Percentiles rank a stretch among this genome's conserved stretches.
These are phyloP conservation scores for Pardosa pseudoannulata DNA, from an alignment of 2,888 invertebrate genomes.

Conservation along the genomic window DNA sequence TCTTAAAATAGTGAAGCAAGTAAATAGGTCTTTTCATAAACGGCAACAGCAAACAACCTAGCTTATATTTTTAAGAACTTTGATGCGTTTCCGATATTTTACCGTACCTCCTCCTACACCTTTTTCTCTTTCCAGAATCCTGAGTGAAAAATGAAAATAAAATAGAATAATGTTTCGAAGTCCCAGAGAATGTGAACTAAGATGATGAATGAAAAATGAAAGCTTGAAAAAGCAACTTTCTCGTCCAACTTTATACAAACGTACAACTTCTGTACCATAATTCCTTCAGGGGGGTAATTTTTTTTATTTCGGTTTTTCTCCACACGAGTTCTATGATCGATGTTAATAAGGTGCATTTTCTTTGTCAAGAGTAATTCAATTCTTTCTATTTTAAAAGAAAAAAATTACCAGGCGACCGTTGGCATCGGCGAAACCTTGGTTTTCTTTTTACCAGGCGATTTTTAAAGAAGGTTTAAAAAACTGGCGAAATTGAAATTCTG, in stretches of 20 bases:
- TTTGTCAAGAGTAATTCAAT: constrained; percentile 67
- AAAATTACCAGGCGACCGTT: not conserved
- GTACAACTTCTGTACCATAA: constrained; percentile 28
- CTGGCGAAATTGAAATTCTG: constrained; percentile 55
- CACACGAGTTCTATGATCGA: constrained; percentile 55
- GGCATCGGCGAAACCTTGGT: constrained; percentile 19
- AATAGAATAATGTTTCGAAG: constrained; percentile 43
- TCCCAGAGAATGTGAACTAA: not conserved
- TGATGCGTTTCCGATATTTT: constrained; percentile 65
- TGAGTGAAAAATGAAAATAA: constrained; percentile 55
- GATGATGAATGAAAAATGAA: constrained; percentile 63
- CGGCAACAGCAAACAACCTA: not conserved
- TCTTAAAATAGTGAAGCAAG: too few relatives aligned
- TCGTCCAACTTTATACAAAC: constrained; percentile 43
- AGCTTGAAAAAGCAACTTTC: constrained; percentile 43
- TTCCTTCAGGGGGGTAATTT: constrained; percentile 45
- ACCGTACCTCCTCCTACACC: not conserved
- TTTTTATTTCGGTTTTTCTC: constrained; percentile 18
- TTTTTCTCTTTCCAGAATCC: constrained; percentile 11
- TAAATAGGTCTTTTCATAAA: not conserved
- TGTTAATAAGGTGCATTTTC: constrained; percentile 65
- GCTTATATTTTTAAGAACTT: constrained; percentile 54
- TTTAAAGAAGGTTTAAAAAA: constrained; percentile 13
- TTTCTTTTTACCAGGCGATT: constrained; percentile 37
- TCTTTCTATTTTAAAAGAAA: constrained; percentile 29